phyloP scores from a whole-genome alignment of 2,113 vertebrate genomes.

The Turnix velox region DNA sequence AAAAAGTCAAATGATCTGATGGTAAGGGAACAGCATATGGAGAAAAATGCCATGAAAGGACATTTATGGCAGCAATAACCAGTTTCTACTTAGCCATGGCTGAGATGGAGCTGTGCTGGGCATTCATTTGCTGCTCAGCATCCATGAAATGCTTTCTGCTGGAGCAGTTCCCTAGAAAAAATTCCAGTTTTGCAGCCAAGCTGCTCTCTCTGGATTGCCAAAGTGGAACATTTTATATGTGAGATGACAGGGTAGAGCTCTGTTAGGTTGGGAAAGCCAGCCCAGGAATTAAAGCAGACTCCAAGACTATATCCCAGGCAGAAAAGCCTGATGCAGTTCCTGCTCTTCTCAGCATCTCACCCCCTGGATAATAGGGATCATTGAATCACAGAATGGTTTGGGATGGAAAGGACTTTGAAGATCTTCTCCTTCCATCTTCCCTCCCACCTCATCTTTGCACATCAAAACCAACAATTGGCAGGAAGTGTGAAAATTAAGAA shows the following conservation, averaged over 20 bases:
- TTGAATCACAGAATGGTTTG: not conserved
- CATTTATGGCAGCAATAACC: not conserved
- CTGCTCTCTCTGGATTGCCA: not conserved
- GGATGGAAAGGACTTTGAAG: not conserved
- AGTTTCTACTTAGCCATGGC: not conserved
- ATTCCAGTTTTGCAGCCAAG: not conserved
- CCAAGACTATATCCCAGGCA: not conserved
- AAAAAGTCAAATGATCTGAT: not conserved
- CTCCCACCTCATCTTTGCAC: not conserved
- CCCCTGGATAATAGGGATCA: not conserved
- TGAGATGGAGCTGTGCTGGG: not conserved
- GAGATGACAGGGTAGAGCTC: fast-evolving
- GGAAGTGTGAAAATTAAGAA: not conserved
- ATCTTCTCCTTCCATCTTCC: not conserved
- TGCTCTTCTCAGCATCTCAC: not conserved
- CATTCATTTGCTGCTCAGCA: not conserved
- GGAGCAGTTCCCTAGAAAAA: not conserved
- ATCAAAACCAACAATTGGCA: not conserved
- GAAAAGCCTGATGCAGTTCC: fast-evolving
- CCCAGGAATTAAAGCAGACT: not conserved
- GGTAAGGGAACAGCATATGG: not conserved
- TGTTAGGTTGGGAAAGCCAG: not conserved
- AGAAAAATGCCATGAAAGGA: not conserved
- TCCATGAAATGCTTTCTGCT: not conserved
- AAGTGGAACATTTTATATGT: not conserved